phyloP scores from a whole-genome alignment of 2,113 vertebrate genomes.

The Scophthalmus maximus region DNA sequence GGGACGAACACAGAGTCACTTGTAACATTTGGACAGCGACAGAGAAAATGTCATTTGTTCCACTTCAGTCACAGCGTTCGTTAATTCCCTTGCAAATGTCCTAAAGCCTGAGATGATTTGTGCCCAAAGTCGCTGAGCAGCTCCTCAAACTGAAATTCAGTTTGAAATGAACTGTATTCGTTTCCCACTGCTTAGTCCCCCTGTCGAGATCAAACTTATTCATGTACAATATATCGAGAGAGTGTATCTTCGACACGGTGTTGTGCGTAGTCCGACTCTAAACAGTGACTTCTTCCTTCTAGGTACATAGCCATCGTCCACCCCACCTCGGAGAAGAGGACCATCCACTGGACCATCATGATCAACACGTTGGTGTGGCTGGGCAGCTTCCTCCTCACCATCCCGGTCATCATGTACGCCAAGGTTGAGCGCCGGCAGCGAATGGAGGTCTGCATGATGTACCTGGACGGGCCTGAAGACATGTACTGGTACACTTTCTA shows the following conservation, averaged over 20 bases:
- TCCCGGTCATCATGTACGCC: conserved; percentile 86
- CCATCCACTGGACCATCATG: conserved; percentile 83
- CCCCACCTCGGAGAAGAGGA: conserved; percentile 83
- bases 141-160: conserved; percentile 26
- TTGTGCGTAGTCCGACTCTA: not conserved
- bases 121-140: not conserved
- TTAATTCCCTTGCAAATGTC: conserved; percentile 11
- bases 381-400: conserved; percentile 82
- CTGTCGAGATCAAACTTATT: conserved; percentile 7
- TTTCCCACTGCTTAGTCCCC: not conserved
- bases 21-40: not conserved
- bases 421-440: conserved; percentile 72
- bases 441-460: conserved; percentile 82
- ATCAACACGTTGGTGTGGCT: conserved; percentile 86
- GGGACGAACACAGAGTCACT: not conserved
- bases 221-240: not conserved
- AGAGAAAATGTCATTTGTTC: conserved; percentile 24
- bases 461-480: conserved; percentile 81
- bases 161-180: conserved; percentile 30
- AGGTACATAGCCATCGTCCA: conserved; percentile 87
- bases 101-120: not conserved
- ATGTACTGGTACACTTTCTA: conserved; percentile 89
- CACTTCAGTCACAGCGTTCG: conserved; percentile 27
- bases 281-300: conserved; percentile 11
- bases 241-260: not conserved